Evolutionary conservation across 2,888 invertebrate species (phyloP), one percentile per base, ranked within the genome.

Genomic region (Malacosoma neustria): DNA sequence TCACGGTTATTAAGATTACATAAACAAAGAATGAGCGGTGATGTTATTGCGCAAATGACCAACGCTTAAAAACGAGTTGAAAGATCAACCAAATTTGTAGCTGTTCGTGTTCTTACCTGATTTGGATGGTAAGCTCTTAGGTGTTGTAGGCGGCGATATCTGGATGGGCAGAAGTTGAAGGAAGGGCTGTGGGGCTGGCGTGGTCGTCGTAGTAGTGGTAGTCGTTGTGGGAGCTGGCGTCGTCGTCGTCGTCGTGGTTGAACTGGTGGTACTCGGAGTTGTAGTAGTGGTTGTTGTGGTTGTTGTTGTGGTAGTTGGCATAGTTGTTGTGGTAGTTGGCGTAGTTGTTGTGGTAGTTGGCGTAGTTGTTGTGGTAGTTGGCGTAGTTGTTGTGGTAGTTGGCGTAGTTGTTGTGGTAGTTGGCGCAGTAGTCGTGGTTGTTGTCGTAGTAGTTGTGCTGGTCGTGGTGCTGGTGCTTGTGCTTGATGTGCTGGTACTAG

Each of bases 101-200:
- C 0, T 31, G 6, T 13, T 11, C 11, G 4, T 7, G 29, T 3
- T 15, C 51, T 56, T 53, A 79, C 81, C 69, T 51, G 68, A 61
- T 53, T 72, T 77, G 4, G 54, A 45, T 6, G 69, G 61, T 5
- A 66, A 58, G 35, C 45, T 67, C 12, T 55, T 47, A 37, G 56
- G 54, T 1, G 46, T 38, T 7, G 61, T 59, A 22, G 22, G 22
- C 6, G 7, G 22, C 22, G 61, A 52, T 13, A 54, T 69, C 47
- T 75, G 72, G 48, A 87, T 80, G 13, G 86, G 87, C 49, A 84
- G 58, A 43, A 84, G 57, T 48, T 82, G 82, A 46, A 84, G 61
- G 69, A 75, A 84, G 9, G 85, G 81, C 12, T 63, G 66, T 42
- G 66, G 57, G 32, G 65, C 50, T 45, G 69, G 61, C 35, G 61